Evolutionary conservation across 2,113 vertebrate genomes (phyloP).

Genomic region (Chlorodrepanis virens): DNA sequence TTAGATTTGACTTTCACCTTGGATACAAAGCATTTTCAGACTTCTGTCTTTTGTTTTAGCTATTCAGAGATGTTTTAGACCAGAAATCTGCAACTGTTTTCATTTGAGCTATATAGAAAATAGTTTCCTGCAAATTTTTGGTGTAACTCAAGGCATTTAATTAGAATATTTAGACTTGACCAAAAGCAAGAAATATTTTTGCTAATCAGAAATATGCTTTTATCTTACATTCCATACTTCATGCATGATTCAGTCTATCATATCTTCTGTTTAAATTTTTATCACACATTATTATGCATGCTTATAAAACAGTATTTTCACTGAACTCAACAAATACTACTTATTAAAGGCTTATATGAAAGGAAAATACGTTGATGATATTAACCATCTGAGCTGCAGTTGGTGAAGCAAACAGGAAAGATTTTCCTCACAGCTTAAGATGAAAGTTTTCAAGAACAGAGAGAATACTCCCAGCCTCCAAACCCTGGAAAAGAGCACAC

Average conservation of each 20-base stretch:
- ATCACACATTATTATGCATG: background rate
- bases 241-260: background rate
- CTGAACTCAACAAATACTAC: background rate
- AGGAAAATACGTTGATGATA: background rate
- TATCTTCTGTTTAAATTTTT: background rate
- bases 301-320: background rate
- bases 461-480: background rate
- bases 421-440: background rate
- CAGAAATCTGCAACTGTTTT: background rate
- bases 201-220: background rate
- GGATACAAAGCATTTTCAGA: background rate
- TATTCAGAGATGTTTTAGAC: background rate
- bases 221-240: background rate
- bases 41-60: background rate
- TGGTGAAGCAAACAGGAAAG: background rate
- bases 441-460: background rate
- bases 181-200: background rate
- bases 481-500: accelerated
- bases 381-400: background rate
- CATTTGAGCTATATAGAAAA: background rate
- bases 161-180: background rate
- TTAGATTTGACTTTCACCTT: background rate
- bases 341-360: background rate
- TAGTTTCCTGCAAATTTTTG: background rate
- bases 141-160: background rate